These are phyloP conservation scores for Chloroclysta siterata DNA, from an alignment of 2,888 invertebrate genomes.

Conservation along the genomic window DNA sequence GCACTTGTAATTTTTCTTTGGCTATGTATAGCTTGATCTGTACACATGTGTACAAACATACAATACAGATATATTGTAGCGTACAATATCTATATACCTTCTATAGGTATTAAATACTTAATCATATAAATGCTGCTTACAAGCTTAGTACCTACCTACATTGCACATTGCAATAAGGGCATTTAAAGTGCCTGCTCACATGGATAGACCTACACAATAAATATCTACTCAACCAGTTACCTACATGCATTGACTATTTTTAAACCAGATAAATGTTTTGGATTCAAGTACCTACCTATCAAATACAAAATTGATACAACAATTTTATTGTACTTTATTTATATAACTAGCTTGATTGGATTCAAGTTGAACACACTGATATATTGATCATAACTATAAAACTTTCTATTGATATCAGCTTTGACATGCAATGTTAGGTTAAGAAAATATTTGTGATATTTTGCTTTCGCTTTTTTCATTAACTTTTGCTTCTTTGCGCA, in stretches of 20 bases:
- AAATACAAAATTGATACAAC: neutral
- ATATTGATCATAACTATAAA: constrained; percentile 59
- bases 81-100: no score
- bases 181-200: neutral
- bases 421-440: constrained; percentile 48
- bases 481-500: constrained; percentile 46
- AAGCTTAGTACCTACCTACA: neutral
- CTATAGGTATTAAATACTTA: neutral
- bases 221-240: neutral
- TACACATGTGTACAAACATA: no score
- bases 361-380: constrained; percentile 61
- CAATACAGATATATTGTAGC: no score
- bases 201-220: neutral
- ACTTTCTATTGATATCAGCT: constrained; percentile 32
- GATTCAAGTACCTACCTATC: neutral
- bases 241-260: neutral
- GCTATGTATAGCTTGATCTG: no score
- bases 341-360: constrained; percentile 52
- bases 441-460: constrained; percentile 50
- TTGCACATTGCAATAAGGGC: neutral
- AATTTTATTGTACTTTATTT: neutral
- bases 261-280: neutral
- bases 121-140: neutral
- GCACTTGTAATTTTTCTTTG: no score
- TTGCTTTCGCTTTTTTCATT: constrained; percentile 56